Evolutionary conservation across 2,113 vertebrate species (phyloP).

Genomic region (Epinephelus fuscoguttatus): DNA sequence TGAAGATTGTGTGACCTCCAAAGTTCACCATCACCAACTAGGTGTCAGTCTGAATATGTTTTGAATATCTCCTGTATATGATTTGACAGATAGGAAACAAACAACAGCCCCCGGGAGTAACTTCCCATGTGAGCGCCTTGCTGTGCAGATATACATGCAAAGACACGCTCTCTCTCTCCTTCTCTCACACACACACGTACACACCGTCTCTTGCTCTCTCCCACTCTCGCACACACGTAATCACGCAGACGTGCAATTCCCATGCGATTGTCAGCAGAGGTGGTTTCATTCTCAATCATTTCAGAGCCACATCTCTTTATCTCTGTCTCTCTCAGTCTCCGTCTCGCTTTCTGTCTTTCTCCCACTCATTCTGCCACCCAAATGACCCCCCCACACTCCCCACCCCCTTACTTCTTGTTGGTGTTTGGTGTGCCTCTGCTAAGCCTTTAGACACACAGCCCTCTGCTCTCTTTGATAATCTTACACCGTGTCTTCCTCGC

Average conservation of each 20-base stretch:
- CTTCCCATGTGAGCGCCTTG: slow-evolving; percentile 34
- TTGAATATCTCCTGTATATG: slow-evolving; percentile 59
- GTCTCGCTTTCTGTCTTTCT: slow-evolving; percentile 23
- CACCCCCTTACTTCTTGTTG: slow-evolving; percentile 23
- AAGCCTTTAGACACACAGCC: slow-evolving; percentile 62
- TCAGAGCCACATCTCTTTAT: slow-evolving; percentile 35
- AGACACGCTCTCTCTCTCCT: not conserved
- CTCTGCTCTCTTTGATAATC: slow-evolving; percentile 69
- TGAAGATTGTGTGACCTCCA: slow-evolving; percentile 64
- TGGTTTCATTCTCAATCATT: slow-evolving; percentile 48
- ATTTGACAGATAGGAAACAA: slow-evolving; percentile 74
- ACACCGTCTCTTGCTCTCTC: not conserved
- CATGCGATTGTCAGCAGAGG: slow-evolving; percentile 40
- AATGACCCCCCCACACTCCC: slow-evolving; percentile 39
- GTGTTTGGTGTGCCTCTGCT: slow-evolving; percentile 53
- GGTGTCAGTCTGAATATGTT: slow-evolving; percentile 63
- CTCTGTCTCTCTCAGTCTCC: slow-evolving; percentile 1
- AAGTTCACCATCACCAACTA: slow-evolving; percentile 57
- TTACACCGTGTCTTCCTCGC: slow-evolving; percentile 57
- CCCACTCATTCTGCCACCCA: slow-evolving; percentile 35
- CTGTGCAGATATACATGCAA: slow-evolving; percentile 32
- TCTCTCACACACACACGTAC: not conserved
- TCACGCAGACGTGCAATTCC: slow-evolving; percentile 33
- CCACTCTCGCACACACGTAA: slow-evolving; percentile 23
- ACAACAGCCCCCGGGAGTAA: slow-evolving; percentile 69